These are phyloP conservation scores for Hiodon alosoides DNA, from an alignment of 2,113 vertebrate species.

Conservation along the genomic window DNA sequence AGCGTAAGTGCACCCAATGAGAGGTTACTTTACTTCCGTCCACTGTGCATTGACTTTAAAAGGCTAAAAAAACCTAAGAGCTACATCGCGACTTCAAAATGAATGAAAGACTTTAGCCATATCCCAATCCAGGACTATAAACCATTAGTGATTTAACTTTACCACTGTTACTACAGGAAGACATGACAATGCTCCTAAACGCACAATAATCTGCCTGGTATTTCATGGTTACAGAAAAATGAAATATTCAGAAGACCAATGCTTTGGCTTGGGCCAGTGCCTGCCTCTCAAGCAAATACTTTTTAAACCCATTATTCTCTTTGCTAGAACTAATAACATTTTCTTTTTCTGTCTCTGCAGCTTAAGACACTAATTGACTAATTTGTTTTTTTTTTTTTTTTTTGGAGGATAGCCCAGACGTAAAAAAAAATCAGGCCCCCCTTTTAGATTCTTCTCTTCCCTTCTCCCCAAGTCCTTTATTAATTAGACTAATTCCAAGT, in stretches of 20 bases:
- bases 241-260: conserved; percentile 51
- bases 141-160: conserved; percentile 45
- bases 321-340: conserved; percentile 70
- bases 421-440: conserved; percentile 63
- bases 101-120: no score
- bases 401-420: conserved; percentile 70
- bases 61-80: no score
- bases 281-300: conserved; percentile 61
- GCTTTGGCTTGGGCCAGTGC: conserved; percentile 45
- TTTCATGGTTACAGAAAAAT: conserved; percentile 36
- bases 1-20: conserved; percentile 1
- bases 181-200: conserved; percentile 27
- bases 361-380: conserved; percentile 71
- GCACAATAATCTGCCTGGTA: conserved; percentile 36
- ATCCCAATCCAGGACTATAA: conserved; percentile 30
- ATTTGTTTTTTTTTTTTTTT: conserved; percentile 40
- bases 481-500: conserved; percentile 75
- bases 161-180: conserved; percentile 50
- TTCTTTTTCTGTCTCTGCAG: conserved; percentile 67
- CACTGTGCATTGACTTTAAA: no score
- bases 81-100: no score
- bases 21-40: no score
- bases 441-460: conserved; percentile 69
- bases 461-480: conserved; percentile 70
- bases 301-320: conserved; percentile 70